Evolutionary conservation across 2,113 vertebrate species (phyloP), one percentile per base, ranked within the genome.

Genomic region (Seriola aureovittata): DNA sequence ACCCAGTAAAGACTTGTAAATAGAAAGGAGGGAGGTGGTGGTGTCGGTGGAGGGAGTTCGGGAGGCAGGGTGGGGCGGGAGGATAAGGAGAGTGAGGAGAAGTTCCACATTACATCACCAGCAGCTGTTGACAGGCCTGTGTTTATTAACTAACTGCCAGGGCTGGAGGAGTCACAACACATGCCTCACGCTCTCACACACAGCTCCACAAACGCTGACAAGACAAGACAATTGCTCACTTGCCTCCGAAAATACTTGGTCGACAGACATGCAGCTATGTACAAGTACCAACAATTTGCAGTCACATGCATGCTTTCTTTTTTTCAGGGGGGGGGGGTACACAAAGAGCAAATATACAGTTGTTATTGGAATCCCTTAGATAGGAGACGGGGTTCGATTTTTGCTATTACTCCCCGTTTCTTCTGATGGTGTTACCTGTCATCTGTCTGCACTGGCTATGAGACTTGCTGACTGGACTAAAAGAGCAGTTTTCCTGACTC

Each of bases 101-200:
- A 90, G 90, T 87, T 92, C 88, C 90, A 90, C 91, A 91, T 94
- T 83, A 94, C 92, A 92, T 94, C 93, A 94, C 73, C 89, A 84
- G 88, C 92, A 93, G 91, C 93, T 93, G 94, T 84, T 94, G 91
- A 94, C 89, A 91, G 87, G 55, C 74, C 73, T 58, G 91, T 88
- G 84, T 93, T 94, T 93, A 93, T 92, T 87, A 93, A 93, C 89
- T 86, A 75, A 81, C 89, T 88, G 88, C 85, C 80, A 83, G 80
- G 36, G 67, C 88, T 25, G 25, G 29, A 75, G 85, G 84, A 89
- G 78, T 66, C 81, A 46, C 82, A 72, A 23, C 86, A 79, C 79
- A 85, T 67, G 76, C 63, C 64, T 67, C 19, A 12, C n/a, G 7
- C 44, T 36, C 62, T 42, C 72, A 21, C 52, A 55, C 82, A 54